Base-by-base conservation (phyloP, 1,140 invertebrate genomes). In the Brachionus sp. region DNA sequence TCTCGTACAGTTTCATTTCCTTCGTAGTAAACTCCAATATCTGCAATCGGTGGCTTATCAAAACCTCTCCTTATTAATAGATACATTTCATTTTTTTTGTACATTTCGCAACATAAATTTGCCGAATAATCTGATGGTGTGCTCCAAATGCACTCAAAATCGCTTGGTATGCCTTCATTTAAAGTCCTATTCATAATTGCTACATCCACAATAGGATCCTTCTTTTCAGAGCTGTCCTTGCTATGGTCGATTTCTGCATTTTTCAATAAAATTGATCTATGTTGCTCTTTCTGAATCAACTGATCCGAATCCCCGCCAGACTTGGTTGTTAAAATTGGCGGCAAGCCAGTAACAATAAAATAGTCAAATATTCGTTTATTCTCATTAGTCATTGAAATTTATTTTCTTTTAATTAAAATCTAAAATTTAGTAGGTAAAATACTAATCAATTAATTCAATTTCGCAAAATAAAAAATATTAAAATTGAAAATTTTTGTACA, bases 301-400 rank as follows among this genome's bases (percentile, higher is more conserved):
- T 37, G 12, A 53, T 62, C 46, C 10, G 29, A 62, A 29, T 42
- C 37, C 12, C 19, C 80, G 87, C 89, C 83, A 91, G 19, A 25
- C 13, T 75, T 75, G 0, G 86, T 87, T 89, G 94, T 90, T 68
- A 92, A 91, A 87, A 94, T 91, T 39, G 93, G 93, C 9, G 94
- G 93, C 86, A 98, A 90, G 16, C 97, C 97, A 87, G 96, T 96
- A 46, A 99, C 93, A 83, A 99, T 95, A 91, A 99, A 98, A 90
- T 98, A 98, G 90, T 99, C 92, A 70, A 89, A 90, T 62, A 91
- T 89, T 84, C 90, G 85, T 70, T 89, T 87, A 37, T 91, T 90
- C 2, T 66, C 57, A 42, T 68, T 82, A 9, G 29, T 19, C 35
- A 44, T 82, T 64, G 50, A 37, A 64, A 44, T 82, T 33, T 23